Conservation (phyloP, 1,140 invertebrate species). For the Paracyclopina nana region DNA sequence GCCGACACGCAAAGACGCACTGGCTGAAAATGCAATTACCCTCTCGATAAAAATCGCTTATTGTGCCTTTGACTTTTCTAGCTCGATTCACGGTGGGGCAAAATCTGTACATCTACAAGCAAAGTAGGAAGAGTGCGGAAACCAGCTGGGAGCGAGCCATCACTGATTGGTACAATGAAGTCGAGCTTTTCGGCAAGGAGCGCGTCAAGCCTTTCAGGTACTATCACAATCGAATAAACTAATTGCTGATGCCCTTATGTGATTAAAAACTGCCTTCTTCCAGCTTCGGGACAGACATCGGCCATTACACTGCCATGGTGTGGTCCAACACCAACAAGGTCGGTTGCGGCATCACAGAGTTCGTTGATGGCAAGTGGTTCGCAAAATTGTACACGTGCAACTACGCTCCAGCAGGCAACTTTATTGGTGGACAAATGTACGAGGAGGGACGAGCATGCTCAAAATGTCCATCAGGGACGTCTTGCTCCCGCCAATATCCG, state of each 20-base stretch:
- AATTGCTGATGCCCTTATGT: too few relatives aligned
- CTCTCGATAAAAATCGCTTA: background rate
- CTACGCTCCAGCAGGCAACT: constrained; percentile 22
- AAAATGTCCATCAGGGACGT: constrained; percentile 18
- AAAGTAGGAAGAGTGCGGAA: constrained; percentile 2
- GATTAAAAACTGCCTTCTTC: constrained; percentile 4
- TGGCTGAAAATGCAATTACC: background rate
- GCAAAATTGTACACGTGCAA: constrained; percentile 20
- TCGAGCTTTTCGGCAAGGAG: constrained; percentile 20
- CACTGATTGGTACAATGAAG: constrained; percentile 23
- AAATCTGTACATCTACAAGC: constrained; percentile 17
- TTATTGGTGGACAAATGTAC: constrained; percentile 15
- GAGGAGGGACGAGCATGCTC: background rate
- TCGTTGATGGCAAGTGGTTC: constrained; percentile 13
- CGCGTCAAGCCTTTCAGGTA: constrained; percentile 20
- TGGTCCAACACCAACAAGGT: constrained; percentile 19
- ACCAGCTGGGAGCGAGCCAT: constrained; percentile 22
- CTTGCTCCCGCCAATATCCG: constrained; percentile 22
- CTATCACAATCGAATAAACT: too few relatives aligned
- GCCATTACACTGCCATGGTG: constrained; percentile 22
- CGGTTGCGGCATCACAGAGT: constrained; percentile 20
- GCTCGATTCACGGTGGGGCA: constrained; percentile 18
- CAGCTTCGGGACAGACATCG: constrained; percentile 13
- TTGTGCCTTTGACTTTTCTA: background rate
- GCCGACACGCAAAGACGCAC: background rate